Base-by-base conservation (phyloP, 2,888 invertebrate species). In the Lepeophtheirus nordmannii region DNA sequence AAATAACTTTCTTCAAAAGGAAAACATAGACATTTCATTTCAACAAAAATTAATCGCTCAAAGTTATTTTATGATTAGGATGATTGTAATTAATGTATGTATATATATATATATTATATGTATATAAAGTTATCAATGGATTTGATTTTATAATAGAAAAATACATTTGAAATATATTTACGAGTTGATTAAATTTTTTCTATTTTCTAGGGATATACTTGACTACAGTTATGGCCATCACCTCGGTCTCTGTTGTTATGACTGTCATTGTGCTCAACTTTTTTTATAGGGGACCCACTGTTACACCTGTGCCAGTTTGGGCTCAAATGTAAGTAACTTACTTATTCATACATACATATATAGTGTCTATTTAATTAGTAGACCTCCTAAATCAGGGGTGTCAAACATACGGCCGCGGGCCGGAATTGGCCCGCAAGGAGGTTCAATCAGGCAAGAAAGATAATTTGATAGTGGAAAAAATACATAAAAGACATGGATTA, bases 181-280 rank as follows among this genome's bases (percentile, higher is more conserved):
- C 8, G 14, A 46, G 14, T n/a, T n/a, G 17, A n/a, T 5, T 46
- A n/a, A n/a, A n/a, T n/a, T n/a, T 8, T 3, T 46, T 46, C 14
- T 46, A 17, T 65, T 46, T 68, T 72, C 14, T 71, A 80, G 79
- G 80, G 69, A 79, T 81, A 65, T 81, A 81, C 72, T 72, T 81
- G 69, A 81, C 80, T 1, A 77, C 77, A 12, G 80, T 80, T 46
- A 81, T 81, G 81, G 77, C 78, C 38, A 76, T 81, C 72, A 80
- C 80, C n/a, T 79, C 80, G 39, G 75, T 80, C 67, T 80, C 80
- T 7, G 80, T 72, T 68, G 79, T 79, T 66, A 76, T 79, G 75
- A 79, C 79, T 2, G 79, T 80, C 62, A 75, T 79, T 68, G 81
- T 81, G 5, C 74, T 81, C 20, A 81, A 81, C 72, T 78, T 80